Evolutionary conservation across 2,113 vertebrate genomes (phyloP), one percentile per base, ranked within the genome.

Genomic region (Puntigrus tetrazona): DNA sequence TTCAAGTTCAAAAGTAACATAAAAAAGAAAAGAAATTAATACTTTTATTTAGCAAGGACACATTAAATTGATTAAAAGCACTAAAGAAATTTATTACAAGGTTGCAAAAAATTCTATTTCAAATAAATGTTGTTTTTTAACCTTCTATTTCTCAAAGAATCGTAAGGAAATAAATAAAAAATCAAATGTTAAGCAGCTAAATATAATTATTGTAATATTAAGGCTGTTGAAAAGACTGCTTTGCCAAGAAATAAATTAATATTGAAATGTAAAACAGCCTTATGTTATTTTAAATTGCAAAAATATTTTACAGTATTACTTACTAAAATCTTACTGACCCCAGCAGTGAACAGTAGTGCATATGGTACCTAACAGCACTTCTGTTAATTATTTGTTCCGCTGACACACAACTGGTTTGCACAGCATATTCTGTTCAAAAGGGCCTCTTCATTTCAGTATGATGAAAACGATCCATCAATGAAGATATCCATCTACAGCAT

Each of bases 321-420:
- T 13, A 13, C 2, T 27, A 36, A 69, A 47, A 50, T 47, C 1
- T 29, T 34, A 77, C 3, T 4, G 7, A 16, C 10, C 29, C 31
- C 31, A 31, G 45, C 3, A 47, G 3, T 67, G 63, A 67, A 31
- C 3, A 20, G 13, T 31, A 14, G 13, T 9, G 16, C 27, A 20
- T 38, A 16, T 78, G 34, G 0, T 41, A 61, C 41, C 7, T 61
- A 20, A 61, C n/a, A 79, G 25, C 36, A 43, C 10, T 63, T 63
- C 38, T 67, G 59, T 67, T 80, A 80, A 65, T 80, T 22, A 67
- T 80, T 80, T 80, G 0, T 80, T 67, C 25, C 20, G 20, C 41
- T 67, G 18, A 47, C 57, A 7, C 36, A 10, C 77, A 41, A 61
- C n/a, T 43, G 11, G 22, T 38, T 41, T 78, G 34, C 43, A 67